Base-by-base conservation (phyloP, 2,113 vertebrate species). In the Hippocampus comes region DNA sequence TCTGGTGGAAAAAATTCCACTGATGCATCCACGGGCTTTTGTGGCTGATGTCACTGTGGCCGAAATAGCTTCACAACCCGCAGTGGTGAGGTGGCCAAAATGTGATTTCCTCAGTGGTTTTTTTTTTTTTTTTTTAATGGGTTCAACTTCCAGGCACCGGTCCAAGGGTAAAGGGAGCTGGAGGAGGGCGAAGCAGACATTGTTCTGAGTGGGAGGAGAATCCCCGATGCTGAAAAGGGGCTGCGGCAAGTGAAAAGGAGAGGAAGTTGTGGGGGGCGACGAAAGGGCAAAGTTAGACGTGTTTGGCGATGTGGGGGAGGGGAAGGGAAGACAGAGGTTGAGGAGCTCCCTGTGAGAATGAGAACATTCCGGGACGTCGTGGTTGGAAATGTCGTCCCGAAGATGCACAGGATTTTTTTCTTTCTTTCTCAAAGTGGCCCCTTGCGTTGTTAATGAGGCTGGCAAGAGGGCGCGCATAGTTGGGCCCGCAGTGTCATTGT, bases 31-130 rank as follows among this genome's bases (percentile, higher is more conserved):
- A 77, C 75, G 81, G 85, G 83, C 79, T 79, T 83, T 66, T 21
- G 55, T 34, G 76, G 41, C 89, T 89, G 88, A 89, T 75, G 86
- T 90, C 86, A 92, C 78, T 30, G 70, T 70, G 80, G 82, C 86
- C 88, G 81, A 88, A 91, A 93, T 91, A 89, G 87, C 82, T 84
- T 74, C 69, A 79, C 48, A 53, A 69, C 75, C 77, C 82, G 56
- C 85, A 90, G 76, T 83, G 83, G 88, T 89, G 84, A 89, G 82
- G 72, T 84, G 83, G 87, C 77, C 69, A 72, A 42, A 78, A 25
- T 75, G 41, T 69, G 57, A 77, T 76, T 71, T 70, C 61, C 38
- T 76, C 46, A 18, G 27, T 68, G 61, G 79, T 73, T 78, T 46
- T 63, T 76, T 71, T 84, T 82, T 83, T 64, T 70, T 74, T 71